A percentile compares a stretch with the other conserved stretches of the same genome.
These are phyloP conservation scores for Amphiura filiformis DNA, from an alignment of 35 echinoderm and acorn worm genomes.

Conservation along the genomic window DNA sequence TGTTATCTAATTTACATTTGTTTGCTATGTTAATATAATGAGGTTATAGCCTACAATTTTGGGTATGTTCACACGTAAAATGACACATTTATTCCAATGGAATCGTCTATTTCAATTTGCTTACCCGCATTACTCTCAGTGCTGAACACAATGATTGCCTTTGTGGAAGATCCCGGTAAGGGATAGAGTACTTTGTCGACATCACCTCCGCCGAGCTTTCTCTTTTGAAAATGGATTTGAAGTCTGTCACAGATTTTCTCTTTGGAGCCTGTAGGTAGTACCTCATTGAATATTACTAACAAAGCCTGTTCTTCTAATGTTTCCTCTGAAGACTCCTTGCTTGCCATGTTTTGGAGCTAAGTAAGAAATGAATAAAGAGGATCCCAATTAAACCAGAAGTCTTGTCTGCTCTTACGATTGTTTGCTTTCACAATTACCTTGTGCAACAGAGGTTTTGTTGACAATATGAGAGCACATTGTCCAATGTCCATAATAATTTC, in stretches of 20 bases:
- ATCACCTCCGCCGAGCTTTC: not conserved
- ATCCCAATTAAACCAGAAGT: too few relatives aligned
- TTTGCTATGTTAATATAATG: too few relatives aligned
- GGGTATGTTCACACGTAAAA: too few relatives aligned
- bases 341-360: not conserved
- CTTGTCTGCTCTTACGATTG: not conserved
- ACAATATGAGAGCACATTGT: not conserved
- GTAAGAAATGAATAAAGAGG: too few relatives aligned
- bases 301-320: not conserved
- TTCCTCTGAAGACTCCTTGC: not conserved
- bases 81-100: too few relatives aligned
- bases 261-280: not conserved
- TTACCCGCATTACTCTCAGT: not conserved
- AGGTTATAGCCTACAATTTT: too few relatives aligned
- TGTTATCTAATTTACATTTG: too few relatives aligned
- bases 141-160: not conserved
- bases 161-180: not conserved
- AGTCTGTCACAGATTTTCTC: not conserved
- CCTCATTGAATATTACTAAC: not conserved
- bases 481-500: not conserved
- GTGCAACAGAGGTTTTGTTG: not conserved
- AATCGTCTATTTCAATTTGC: too few relatives aligned
- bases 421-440: not conserved
- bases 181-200: not conserved
- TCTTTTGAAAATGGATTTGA: not conserved